Conservation (phyloP, 2,797 vertebrate species). For the Pristis pectinata region DNA sequence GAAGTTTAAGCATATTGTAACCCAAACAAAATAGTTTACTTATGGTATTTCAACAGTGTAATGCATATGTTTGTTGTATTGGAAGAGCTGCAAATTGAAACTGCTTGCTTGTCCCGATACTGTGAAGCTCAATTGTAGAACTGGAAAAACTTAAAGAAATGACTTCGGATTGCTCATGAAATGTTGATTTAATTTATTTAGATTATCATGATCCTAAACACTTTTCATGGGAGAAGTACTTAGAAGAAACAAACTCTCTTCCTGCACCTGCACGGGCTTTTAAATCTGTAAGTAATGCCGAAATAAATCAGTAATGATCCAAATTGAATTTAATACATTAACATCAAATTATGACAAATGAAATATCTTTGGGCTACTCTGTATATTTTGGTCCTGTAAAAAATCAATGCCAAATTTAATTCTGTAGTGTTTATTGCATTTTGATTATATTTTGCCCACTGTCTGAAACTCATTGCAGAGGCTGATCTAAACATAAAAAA, state of each 20-base stretch:
- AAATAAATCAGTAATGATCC: background rate
- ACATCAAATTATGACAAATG: background rate
- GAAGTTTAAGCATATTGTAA: too few species aligned
- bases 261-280: constrained; percentile 75
- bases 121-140: background rate
- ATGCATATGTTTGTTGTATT: background rate
- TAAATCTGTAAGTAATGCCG: constrained; percentile 63
- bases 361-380: background rate
- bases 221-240: constrained; percentile 76
- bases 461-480: background rate
- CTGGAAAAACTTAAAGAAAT: background rate
- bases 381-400: background rate
- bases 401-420: background rate
- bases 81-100: background rate
- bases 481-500: background rate
- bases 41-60: background rate
- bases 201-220: constrained; percentile 64
- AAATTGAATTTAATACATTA: background rate
- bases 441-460: background rate
- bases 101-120: background rate
- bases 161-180: background rate
- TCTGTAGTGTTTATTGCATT: too few species aligned
- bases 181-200: constrained; percentile 45
- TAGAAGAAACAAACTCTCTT: constrained; percentile 72
- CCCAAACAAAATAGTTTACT: too few species aligned